Evolutionary conservation across 2,888 invertebrate species (phyloP), one percentile per base, ranked within the genome.

Genomic region (Helicoverpa assulta): DNA sequence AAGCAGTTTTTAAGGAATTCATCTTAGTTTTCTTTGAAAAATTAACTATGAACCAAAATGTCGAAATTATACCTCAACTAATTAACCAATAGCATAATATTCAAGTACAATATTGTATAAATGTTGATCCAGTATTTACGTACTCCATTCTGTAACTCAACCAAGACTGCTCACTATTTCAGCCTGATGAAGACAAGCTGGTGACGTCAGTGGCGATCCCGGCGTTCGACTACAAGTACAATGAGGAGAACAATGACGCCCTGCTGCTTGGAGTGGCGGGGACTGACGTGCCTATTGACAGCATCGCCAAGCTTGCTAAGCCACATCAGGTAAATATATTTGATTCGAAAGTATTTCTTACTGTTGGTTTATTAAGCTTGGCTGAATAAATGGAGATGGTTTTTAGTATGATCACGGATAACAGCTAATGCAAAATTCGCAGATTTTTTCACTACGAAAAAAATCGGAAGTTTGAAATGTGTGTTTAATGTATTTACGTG

Each of bases 131-230:
- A 33, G 33, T 8, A 26, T 4, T 26, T 26, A 26, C 26, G 26
- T 26, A 33, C 33, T 7, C 7, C 5, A 7, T 33, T 16, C 33
- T 10, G 1, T 4, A 43, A n/a, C 52, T 62, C n/a, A 54, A 72
- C 8, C 0, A 21, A 26, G 16, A 40, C 21, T 29, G 4, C 33
- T 53, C 43, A 5, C 14, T 73, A 16, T 86, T 89, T 5, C 83
- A 95, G 94, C 94, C 94, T 0, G 95, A 95, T 67, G 95, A 95
- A 83, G 95, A 95, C 78, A 97, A 98, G 70, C 94, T 99, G 73
- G 97, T 99, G 94, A 99, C 98, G 52, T 98, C 99, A 0, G 98
- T 99, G 26, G 98, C 99, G 7, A 98, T 98, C 40, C 99, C 99
- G 0, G 99, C 99, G 1, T 99, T 98, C 89, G 98, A 99, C 93